phyloP scores from a whole-genome alignment of 2,113 vertebrate genomes.

The Gambusia holbrooki region DNA sequence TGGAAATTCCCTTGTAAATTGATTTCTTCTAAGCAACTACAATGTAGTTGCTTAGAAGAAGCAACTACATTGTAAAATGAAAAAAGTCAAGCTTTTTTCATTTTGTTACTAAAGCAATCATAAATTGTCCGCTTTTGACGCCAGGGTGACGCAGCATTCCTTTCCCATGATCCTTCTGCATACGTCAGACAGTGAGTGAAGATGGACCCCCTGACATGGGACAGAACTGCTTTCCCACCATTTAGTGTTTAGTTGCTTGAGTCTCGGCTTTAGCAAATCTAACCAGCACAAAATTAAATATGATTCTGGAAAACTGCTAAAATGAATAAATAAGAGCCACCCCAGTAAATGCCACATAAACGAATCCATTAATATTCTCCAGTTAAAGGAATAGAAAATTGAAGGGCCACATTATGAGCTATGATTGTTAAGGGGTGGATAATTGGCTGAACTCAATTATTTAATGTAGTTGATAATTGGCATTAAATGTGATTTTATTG shows the following conservation, averaged over 20 bases:
- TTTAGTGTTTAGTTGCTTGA: background rate
- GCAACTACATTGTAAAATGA: too few relatives aligned
- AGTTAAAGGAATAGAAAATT: background rate
- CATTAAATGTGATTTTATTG: too few relatives aligned
- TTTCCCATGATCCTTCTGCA: slow-evolving; percentile 55
- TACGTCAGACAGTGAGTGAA: slow-evolving; percentile 20
- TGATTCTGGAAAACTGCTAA: background rate
- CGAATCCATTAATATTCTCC: background rate
- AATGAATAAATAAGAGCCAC: background rate
- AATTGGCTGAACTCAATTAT: too few relatives aligned
- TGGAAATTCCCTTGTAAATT: background rate
- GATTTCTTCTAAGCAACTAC: background rate
- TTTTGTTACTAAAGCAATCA: slow-evolving; percentile 36
- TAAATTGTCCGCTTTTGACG: slow-evolving; percentile 51
- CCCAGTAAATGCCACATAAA: background rate
- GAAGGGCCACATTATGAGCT: background rate
- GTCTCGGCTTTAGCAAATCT: background rate
- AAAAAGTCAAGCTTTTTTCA: slow-evolving; percentile 3
- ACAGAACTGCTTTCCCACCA: background rate
- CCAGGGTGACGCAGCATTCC: slow-evolving; percentile 45
- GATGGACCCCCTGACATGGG: background rate
- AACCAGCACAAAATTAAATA: background rate
- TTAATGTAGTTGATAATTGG: too few relatives aligned
- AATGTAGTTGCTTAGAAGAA: too few relatives aligned
- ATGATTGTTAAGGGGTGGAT: too few relatives aligned